A percentile compares a stretch with the other conserved stretches of the same genome.
Evolutionary conservation across 2,888 invertebrate species (phyloP).

Genomic region (Harmothoe impar): DNA sequence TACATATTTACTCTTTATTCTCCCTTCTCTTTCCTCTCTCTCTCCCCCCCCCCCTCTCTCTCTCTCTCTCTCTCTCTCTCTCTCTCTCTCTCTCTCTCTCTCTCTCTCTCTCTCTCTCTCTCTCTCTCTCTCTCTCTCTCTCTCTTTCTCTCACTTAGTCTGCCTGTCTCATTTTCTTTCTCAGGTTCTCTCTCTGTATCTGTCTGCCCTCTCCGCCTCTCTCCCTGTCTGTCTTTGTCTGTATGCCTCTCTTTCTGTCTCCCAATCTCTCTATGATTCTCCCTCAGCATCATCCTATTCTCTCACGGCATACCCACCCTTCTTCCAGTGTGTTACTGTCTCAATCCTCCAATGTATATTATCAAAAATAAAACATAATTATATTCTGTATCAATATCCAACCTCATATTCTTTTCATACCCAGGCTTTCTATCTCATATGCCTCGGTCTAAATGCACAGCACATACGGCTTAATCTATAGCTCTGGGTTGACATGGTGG

Average conservation of each 20-base stretch:
- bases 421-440: background rate
- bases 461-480: background rate
- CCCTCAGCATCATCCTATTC: background rate
- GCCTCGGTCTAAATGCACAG: background rate
- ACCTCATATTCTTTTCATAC: background rate
- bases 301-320: background rate
- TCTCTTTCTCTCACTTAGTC: background rate
- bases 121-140: background rate
- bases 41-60: background rate
- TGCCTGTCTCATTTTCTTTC: background rate
- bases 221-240: background rate
- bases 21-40: background rate
- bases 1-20: background rate
- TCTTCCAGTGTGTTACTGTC: background rate
- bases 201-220: background rate
- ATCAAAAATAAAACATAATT: background rate
- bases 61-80: background rate
- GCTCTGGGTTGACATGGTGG: background rate
- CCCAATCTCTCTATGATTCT: background rate
- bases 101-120: background rate
- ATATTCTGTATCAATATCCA: background rate
- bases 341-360: background rate
- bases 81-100: background rate
- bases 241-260: background rate
- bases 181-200: background rate